These are phyloP conservation scores for Oreonectes daqikongensis DNA, from an alignment of 2,797 vertebrate species.

Conservation along the genomic window DNA sequence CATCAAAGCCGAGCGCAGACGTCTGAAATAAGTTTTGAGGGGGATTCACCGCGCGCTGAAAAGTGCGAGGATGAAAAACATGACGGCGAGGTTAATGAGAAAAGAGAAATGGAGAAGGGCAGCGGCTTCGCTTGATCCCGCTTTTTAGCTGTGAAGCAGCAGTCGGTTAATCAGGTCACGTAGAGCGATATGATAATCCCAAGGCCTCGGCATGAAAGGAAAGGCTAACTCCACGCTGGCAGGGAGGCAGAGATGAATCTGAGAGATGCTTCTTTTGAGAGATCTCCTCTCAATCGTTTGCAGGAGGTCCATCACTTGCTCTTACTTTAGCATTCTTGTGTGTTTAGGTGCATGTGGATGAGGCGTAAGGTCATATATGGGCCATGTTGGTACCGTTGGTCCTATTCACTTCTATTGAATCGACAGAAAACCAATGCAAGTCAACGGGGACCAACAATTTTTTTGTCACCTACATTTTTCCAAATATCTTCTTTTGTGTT, in stretches of 20 bases:
- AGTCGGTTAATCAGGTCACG: conserved; percentile 55
- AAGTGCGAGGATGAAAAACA: conserved; percentile 42
- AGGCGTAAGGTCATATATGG: not conserved
- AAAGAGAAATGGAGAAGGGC: conserved; percentile 51
- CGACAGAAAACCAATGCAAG: too few relatives aligned
- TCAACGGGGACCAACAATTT: too few relatives aligned
- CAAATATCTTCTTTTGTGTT: too few relatives aligned
- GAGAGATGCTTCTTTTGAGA: conserved; percentile 36
- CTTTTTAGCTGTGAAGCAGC: conserved; percentile 35
- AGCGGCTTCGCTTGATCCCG: conserved; percentile 40
- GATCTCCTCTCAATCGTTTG: conserved; percentile 37
- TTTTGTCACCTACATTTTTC: too few relatives aligned
- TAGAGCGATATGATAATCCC: conserved; percentile 55
- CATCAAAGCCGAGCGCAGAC: conserved; percentile 36
- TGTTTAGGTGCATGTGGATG: not conserved
- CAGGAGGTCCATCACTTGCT: conserved; percentile 10
- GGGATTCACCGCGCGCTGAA: conserved; percentile 6
- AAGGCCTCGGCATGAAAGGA: conserved; percentile 52
- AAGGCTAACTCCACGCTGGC: conserved; percentile 47
- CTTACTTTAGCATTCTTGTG: conserved; percentile 13
- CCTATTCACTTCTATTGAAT: too few relatives aligned
- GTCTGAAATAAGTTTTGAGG: conserved; percentile 39
- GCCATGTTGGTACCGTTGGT: too few relatives aligned
- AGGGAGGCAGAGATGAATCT: conserved; percentile 25
- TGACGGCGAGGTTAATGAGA: conserved; percentile 53